Conservation (phyloP, 2,113 vertebrate species). For the Clarias gariepinus region DNA sequence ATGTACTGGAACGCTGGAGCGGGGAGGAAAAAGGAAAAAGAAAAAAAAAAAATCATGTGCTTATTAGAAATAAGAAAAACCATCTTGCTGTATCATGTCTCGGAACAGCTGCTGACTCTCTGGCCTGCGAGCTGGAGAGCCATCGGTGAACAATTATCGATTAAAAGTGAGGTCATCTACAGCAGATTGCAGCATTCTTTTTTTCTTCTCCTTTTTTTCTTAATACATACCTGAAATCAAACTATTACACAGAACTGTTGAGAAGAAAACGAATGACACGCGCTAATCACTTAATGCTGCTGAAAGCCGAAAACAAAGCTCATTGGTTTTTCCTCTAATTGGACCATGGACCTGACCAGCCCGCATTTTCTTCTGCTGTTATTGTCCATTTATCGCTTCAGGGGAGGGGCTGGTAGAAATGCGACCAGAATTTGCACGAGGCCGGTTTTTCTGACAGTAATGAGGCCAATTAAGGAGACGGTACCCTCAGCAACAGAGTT, state of each 20-base stretch:
- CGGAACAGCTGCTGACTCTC: background rate
- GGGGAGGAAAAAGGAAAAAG: background rate
- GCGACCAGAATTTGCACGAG: constrained; percentile 64
- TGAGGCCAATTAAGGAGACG: constrained; percentile 67
- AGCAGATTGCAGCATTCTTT: background rate
- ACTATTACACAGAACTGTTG: constrained; percentile 7
- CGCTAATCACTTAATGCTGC: constrained; percentile 24
- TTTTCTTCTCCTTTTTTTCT: background rate
- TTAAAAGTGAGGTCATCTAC: background rate
- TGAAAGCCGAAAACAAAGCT: constrained; percentile 34
- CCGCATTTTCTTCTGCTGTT: constrained; percentile 47
- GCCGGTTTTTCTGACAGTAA: constrained; percentile 67
- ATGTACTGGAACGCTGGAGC: constrained; percentile 27
- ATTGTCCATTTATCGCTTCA: constrained; percentile 49
- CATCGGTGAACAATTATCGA: constrained; percentile 21
- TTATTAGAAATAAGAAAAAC: constrained; percentile 25
- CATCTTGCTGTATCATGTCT: background rate
- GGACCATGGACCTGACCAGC: constrained; percentile 40
- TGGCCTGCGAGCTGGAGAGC: background rate
- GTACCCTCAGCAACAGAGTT: constrained; percentile 72
- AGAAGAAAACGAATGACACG: constrained; percentile 10
- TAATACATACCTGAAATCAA: background rate
- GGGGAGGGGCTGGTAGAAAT: constrained; percentile 58
- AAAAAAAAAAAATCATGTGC: background rate
- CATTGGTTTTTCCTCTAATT: constrained; percentile 56